Conservation (phyloP, 2,888 invertebrate species). For the Coelinius sp. region DNA sequence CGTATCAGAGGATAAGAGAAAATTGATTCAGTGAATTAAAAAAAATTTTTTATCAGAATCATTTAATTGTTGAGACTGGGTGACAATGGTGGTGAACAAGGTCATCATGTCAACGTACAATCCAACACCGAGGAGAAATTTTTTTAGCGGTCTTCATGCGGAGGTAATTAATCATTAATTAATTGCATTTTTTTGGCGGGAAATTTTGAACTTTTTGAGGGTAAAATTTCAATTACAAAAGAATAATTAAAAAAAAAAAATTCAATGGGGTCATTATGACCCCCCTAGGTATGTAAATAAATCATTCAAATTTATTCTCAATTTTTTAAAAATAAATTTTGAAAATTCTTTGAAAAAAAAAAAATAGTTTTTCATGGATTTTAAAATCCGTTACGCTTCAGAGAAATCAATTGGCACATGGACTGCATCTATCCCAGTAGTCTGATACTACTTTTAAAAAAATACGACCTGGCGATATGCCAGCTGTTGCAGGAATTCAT, state of each 20-base stretch:
- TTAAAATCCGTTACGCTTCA: constrained; percentile 9
- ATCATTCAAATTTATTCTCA: too few species aligned
- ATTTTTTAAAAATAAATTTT: not conserved
- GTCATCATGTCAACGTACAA: constrained; percentile 67
- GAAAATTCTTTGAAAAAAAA: not conserved
- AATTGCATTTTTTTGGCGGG: not conserved
- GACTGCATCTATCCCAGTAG: not conserved
- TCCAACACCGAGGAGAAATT: constrained; percentile 63
- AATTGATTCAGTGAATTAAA: not conserved
- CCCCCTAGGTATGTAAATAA: too few species aligned
- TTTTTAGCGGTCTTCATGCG: constrained; percentile 61
- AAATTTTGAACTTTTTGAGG: too few species aligned
- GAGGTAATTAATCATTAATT: constrained; percentile 17
- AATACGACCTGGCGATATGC: constrained; percentile 7
- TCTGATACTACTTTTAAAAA: not conserved
- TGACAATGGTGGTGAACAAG: constrained; percentile 69
- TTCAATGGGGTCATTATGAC: too few species aligned
- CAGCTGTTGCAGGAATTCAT: constrained; percentile 19
- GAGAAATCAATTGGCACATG: constrained; percentile 30
- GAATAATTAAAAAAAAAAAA: too few species aligned
- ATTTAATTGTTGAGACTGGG: constrained; percentile 3
- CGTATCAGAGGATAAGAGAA: not conserved
- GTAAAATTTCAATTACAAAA: too few species aligned
- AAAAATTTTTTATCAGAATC: constrained; percentile 13
- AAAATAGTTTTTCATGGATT: not conserved